Evolutionary conservation across 2,797 vertebrate species (phyloP).

Genomic region (Diplodus puntazzo): DNA sequence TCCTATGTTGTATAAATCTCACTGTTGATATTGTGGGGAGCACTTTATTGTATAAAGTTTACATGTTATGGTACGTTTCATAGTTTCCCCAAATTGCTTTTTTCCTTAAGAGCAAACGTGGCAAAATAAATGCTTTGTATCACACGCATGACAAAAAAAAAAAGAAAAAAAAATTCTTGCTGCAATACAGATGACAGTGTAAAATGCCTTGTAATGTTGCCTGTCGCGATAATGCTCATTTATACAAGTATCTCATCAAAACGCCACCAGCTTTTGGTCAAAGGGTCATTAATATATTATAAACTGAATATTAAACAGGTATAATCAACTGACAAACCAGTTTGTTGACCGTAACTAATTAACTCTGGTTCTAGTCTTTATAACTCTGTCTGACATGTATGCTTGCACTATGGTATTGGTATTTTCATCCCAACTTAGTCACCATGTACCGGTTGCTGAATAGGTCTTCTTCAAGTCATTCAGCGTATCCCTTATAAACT

Average conservation of each 20-base stretch:
- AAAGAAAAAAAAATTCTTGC: slow-evolving; percentile 36
- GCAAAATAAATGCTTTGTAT: slow-evolving; percentile 60
- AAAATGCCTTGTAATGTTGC: slow-evolving; percentile 70
- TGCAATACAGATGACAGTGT: slow-evolving; percentile 71
- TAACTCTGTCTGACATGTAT: slow-evolving; percentile 45
- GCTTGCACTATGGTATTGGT: slow-evolving; percentile 26
- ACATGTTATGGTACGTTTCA: slow-evolving; percentile 67
- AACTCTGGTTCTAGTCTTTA: slow-evolving; percentile 36
- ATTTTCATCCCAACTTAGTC: slow-evolving; percentile 23
- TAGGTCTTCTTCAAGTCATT: slow-evolving; percentile 21
- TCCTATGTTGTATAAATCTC: slow-evolving; percentile 65
- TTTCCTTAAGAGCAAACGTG: slow-evolving; percentile 45
- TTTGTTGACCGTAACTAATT: slow-evolving; percentile 35
- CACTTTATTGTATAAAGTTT: slow-evolving; percentile 82
- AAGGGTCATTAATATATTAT: slow-evolving; percentile 47
- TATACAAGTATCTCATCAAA: slow-evolving; percentile 61
- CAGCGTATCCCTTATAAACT: slow-evolving; percentile 37
- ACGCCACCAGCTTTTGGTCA: slow-evolving; percentile 62
- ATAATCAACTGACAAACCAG: slow-evolving; percentile 42
- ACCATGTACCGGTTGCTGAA: slow-evolving; percentile 30
- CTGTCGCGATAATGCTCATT: slow-evolving; percentile 65
- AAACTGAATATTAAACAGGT: slow-evolving; percentile 53
- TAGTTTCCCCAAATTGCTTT: slow-evolving; percentile 52
- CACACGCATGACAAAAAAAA: slow-evolving; percentile 64
- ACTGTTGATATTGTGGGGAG: slow-evolving; percentile 73